Evolutionary conservation across 2,888 invertebrate genomes (phyloP), one percentile per base, ranked within the genome.

Genomic region (Stenodema calcarata): DNA sequence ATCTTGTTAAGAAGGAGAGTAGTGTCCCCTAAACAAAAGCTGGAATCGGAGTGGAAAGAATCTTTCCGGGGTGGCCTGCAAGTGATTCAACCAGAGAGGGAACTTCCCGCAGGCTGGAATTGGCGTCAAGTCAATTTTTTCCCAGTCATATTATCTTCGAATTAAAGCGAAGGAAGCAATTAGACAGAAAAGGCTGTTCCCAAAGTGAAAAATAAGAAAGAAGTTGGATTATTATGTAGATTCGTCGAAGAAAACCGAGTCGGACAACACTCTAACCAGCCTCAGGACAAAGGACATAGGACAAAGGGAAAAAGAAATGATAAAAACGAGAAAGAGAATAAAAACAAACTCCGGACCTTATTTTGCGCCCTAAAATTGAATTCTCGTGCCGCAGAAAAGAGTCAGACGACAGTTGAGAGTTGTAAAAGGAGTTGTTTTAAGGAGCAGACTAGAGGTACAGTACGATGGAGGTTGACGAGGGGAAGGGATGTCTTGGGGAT

Each of bases 231-330:
- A 78, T 78, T 44, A 78, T 78, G 78, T 27, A 44, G 44, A 78
- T 78, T 78, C 78, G 44, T 78, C 27, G 78, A 78, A 78, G 78
- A 78, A 16, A 78, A 23, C 78, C 18, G 76, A 76, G 42, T 76
- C 23, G 44, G 78, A 78, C 78, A 75, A 75, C 18, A 62, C 23
- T 42, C 44, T 78, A 78, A 44, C 78, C 41, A 44, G 42, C 76
- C 44, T 14, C 14, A 47, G 78, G 78, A 78, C 78, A 78, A 78
- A 78, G 18, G 78, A 78, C 23, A 18, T n/a, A 14, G 23, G 44
- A 35, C 14, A 44, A 30, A 14, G 14, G 27, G 78, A 18, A 14
- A 3, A 78, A 3, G 23, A 18, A 18, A 62, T n/a, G 62, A 62
- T 11, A 62, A 44, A 78, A 18, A 44, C 41, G 27, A 44, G 41